Evolutionary conservation across 2,888 invertebrate genomes (phyloP).

Genomic region (Bombyx huttoni): DNA sequence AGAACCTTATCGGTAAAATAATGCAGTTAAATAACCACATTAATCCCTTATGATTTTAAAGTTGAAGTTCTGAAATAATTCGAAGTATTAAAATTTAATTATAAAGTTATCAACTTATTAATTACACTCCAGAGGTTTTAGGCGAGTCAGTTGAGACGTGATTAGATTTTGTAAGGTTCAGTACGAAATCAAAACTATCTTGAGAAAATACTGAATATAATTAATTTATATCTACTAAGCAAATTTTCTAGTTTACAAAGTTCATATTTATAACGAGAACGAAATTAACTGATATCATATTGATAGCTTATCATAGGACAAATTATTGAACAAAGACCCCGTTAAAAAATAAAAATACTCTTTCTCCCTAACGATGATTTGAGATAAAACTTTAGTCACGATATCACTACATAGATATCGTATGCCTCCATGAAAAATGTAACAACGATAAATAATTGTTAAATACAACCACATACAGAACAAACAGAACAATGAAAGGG

Average conservation of each 20-base stretch:
- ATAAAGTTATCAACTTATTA: background rate
- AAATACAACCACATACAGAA: background rate
- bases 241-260: background rate
- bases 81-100: background rate
- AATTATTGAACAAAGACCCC: no score
- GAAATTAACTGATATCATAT: no score
- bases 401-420: no score
- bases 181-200: background rate
- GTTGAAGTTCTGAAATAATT: background rate
- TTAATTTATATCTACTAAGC: background rate
- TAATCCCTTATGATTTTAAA: no score
- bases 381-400: no score
- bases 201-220: background rate
- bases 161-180: slow-evolving; percentile 8
- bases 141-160: slow-evolving; percentile 1
- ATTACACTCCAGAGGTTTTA: background rate
- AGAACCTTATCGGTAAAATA: no score
- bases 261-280: no score
- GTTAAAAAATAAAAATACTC: no score
- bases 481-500: background rate
- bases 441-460: background rate
- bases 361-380: no score
- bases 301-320: no score
- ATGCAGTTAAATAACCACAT: no score
- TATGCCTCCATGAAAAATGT: no score